Percentiles rank a stretch among this genome's conserved stretches.
Conservation (phyloP, 1,140 invertebrate species). For the Halictus rubicundus region DNA sequence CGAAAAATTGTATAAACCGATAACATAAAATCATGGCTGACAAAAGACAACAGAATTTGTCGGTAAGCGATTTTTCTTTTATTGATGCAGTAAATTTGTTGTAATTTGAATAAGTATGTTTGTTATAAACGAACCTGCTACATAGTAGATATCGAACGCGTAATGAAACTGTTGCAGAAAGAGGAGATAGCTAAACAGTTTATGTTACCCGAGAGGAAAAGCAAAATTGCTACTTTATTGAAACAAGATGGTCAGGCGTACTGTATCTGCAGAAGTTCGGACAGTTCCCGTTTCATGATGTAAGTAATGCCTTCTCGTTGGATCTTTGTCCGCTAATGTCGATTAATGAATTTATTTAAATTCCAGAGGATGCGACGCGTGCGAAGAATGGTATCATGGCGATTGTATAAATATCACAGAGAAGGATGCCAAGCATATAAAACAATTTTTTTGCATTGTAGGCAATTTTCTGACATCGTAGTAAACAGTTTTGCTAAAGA, state of each 20-base stretch:
- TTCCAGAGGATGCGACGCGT: constrained; percentile 94
- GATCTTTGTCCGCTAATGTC: neutral
- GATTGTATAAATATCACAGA: constrained; percentile 98
- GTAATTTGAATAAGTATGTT: too few relatives aligned
- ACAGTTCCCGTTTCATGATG: constrained; percentile 98
- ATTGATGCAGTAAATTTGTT: too few relatives aligned
- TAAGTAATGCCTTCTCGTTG: constrained; percentile 68
- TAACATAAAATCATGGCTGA: constrained; percentile 43
- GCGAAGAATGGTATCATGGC: constrained; percentile 99
- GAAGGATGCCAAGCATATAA: constrained; percentile 94
- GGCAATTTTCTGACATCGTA: constrained; percentile 48
- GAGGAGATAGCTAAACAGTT: constrained; percentile 95
- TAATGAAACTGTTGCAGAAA: constrained; percentile 82
- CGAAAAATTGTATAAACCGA: neutral
- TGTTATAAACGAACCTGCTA: too few relatives aligned
- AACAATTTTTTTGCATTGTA: constrained; percentile 93
- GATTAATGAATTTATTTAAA: constrained; percentile 1
- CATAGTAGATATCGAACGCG: neutral
- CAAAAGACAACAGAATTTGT: constrained; percentile 60
- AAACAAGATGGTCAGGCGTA: constrained; percentile 95
- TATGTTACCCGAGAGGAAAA: constrained; percentile 93
- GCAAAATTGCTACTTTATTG: constrained; percentile 93
- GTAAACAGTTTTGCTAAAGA: neutral
- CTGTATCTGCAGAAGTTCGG: constrained; percentile 96
- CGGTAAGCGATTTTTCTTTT: constrained; percentile 26